phyloP scores from a whole-genome alignment of 2,888 invertebrate genomes.

The Brenthis ino region DNA sequence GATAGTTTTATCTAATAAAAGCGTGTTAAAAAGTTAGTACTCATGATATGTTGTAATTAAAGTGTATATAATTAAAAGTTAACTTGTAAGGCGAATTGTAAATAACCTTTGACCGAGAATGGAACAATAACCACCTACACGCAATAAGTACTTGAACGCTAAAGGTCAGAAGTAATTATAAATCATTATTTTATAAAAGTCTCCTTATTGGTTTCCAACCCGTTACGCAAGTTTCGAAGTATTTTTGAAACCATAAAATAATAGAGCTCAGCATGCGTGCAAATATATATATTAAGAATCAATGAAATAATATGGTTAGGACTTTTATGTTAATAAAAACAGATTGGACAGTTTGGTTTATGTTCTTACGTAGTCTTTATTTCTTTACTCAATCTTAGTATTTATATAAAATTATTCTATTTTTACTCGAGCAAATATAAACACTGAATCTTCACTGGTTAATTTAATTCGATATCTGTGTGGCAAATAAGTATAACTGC shows the following conservation, averaged over 20 bases:
- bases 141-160: conserved; percentile 22
- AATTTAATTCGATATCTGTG: too few relatives aligned
- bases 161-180: conserved; percentile 35
- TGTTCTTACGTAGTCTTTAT: conserved; percentile 16
- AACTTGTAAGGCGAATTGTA: background rate
- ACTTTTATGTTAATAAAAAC: conserved; percentile 30
- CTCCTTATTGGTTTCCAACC: conserved; percentile 40
- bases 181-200: conserved; percentile 37
- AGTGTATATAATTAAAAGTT: conserved; percentile 9
- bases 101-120: conserved; percentile 7
- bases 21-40: too few relatives aligned
- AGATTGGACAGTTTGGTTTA: conserved; percentile 35
- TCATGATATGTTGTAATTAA: background rate
- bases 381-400: background rate
- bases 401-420: conserved; percentile 44
- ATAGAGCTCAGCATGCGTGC: conserved; percentile 62
- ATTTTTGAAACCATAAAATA: conserved; percentile 37
- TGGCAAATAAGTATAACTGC: conserved; percentile 1
- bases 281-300: conserved; percentile 56
- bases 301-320: conserved; percentile 48
- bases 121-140: conserved; percentile 21
- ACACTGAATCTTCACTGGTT: background rate
- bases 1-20: too few relatives aligned
- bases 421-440: conserved; percentile 89
- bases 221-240: conserved; percentile 36